Evolutionary conservation across 2,797 vertebrate genomes (phyloP).

Genomic region (Ctenopoma kingsleyae): DNA sequence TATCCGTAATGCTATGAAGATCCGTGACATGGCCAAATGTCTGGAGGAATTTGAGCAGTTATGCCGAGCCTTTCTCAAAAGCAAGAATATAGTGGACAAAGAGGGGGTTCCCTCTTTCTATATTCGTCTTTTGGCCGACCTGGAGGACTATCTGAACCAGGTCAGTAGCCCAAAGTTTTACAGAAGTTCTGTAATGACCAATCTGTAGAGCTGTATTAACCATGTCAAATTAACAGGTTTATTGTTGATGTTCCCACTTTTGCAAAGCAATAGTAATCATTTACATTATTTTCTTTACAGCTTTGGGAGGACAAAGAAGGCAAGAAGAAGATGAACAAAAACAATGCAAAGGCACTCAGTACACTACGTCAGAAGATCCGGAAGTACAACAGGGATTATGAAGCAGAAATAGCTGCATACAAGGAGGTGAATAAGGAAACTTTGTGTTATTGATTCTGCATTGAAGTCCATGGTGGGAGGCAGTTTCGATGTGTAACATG

Average conservation of each 20-base stretch:
- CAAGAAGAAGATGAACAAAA: constrained; percentile 97
- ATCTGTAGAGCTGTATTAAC: neutral
- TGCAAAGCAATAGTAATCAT: neutral
- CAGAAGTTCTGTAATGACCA: neutral
- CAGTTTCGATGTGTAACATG: no score
- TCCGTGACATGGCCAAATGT: constrained; percentile 93
- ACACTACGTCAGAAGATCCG: constrained; percentile 95
- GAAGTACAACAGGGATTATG: constrained; percentile 94
- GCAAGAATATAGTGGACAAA: constrained; percentile 94
- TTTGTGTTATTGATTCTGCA: neutral
- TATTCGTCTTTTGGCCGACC: constrained; percentile 90
- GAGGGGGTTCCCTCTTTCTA: constrained; percentile 93
- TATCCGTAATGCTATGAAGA: constrained; percentile 96
- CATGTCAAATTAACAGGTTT: neutral
- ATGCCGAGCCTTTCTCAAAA: constrained; percentile 92
- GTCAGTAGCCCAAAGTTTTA: constrained; percentile 64
- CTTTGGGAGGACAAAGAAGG: constrained; percentile 96
- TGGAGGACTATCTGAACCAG: constrained; percentile 94
- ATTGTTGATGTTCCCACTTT: neutral
- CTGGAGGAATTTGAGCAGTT: constrained; percentile 95
- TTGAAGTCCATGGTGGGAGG: neutral
- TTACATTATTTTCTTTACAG: constrained; percentile 62
- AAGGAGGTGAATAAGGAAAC: constrained; percentile 85
- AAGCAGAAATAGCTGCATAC: constrained; percentile 87
- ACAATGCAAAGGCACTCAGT: constrained; percentile 93